Base-by-base conservation (phyloP, 2,888 invertebrate genomes). In the Parasteatoda lunata region DNA sequence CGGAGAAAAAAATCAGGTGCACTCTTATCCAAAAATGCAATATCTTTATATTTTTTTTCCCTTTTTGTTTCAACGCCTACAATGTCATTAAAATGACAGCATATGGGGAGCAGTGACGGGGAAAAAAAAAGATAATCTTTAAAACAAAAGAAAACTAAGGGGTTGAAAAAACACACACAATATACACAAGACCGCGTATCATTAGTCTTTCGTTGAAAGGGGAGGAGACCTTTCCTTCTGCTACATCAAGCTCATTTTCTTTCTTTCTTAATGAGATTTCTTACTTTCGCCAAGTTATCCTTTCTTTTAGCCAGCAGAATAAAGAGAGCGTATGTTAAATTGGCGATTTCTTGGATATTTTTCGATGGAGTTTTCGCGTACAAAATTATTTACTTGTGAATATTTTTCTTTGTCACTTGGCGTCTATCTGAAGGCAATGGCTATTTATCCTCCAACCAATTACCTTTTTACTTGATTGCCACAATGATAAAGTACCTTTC, bases 201-300 rank as follows among this genome's bases (percentile, higher is more conserved):
- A 59, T 59, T 59, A 59, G 59, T 59, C 59, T 59, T 59, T n/a
- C 59, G 11, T 59, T 59, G 59, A 59, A 59, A 59, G 59, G 59
- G 48, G 69, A 9, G 69, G 47, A 47, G 13, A 45, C 69, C 48
- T 69, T 69, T 69, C 69, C 45, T 68, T 76, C 76, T 82, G 45
- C 69, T 45, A 51, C 71, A 71, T 71, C 71, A 79, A 71, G 71
- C 70, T 79, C 64, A 64, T 64, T 82, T 70, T 68, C 64, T 70
- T 64, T 70, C 70, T 59, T 45, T 64, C 76, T 82, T 82, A 82
- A 82, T 64, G 82, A 82, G 82, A 69, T 82, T 82, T 82, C 52
- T 76, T 64, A 52, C 59, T 45, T 51, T 51, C 51, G n/a, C 52
- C 52, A 15, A 15, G 48, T 71, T 7, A 51, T 71, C 7, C n/a